phyloP scores from a whole-genome alignment of 1,140 invertebrate genomes.

The Ganaspis sp. region DNA sequence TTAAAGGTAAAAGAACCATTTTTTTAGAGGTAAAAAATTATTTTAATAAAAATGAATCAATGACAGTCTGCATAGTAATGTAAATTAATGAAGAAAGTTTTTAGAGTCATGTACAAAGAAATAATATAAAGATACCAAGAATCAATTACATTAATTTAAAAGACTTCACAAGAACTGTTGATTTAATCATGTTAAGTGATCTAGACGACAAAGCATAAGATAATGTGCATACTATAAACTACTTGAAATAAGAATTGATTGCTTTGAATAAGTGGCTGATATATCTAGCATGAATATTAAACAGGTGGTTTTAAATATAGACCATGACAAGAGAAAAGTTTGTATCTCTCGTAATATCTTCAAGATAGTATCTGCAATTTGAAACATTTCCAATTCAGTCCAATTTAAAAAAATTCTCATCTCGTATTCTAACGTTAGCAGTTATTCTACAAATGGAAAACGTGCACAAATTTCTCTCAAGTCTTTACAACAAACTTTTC shows the following conservation, averaged over 20 bases:
- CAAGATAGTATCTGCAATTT: conserved; percentile 6
- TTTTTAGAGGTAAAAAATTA: too few relatives aligned
- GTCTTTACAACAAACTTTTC: conserved; percentile 13
- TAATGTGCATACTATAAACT: background rate
- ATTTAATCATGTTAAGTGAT: background rate
- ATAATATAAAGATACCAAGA: background rate
- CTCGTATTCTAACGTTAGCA: conserved; percentile 15
- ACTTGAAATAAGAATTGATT: background rate
- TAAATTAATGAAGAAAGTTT: background rate
- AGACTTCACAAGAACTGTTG: background rate
- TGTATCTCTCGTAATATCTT: conserved; percentile 10
- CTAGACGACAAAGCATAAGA: background rate
- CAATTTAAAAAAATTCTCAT: conserved; percentile 29
- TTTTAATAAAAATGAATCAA: too few relatives aligned
- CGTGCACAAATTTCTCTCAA: background rate
- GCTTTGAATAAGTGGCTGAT: background rate
- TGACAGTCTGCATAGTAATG: too few relatives aligned
- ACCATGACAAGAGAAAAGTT: conserved; percentile 6
- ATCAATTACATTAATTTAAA: background rate
- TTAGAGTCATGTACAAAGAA: background rate
- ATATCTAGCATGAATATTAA: conserved; percentile 11
- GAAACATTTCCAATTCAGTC: conserved; percentile 25
- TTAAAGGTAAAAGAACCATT: too few relatives aligned
- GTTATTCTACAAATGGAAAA: conserved; percentile 28
- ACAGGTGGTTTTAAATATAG: conserved; percentile 25